Evolutionary conservation across 2,113 vertebrate genomes (phyloP).

Genomic region (Petaurus breviceps): DNA sequence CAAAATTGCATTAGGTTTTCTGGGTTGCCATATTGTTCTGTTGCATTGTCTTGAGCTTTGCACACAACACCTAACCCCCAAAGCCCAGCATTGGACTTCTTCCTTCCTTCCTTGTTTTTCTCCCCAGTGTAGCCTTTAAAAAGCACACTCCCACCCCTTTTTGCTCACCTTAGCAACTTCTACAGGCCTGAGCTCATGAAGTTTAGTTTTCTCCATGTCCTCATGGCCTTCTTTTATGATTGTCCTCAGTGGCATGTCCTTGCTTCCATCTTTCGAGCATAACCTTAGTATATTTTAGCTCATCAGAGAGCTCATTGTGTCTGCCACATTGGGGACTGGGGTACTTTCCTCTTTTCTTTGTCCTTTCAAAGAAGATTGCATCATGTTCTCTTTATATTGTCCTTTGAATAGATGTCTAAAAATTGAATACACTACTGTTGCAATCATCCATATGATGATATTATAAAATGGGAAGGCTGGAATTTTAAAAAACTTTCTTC

Average conservation of each 20-base stretch:
- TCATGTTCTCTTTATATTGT: not conserved
- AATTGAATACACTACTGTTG: not conserved
- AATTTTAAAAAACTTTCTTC: not conserved
- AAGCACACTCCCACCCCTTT: not conserved
- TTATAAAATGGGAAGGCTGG: not conserved
- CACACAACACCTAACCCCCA: not conserved
- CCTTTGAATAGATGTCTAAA: constrained; percentile 6
- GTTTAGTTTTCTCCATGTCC: not conserved
- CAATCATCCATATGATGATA: not conserved
- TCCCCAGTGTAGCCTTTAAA: not conserved
- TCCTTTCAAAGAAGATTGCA: not conserved
- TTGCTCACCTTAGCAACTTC: not conserved
- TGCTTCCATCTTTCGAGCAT: not conserved
- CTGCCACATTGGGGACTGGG: not conserved
- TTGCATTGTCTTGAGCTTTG: not conserved
- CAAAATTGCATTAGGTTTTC: not conserved
- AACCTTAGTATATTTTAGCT: not conserved
- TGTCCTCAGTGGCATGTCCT: not conserved
- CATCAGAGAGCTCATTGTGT: not conserved
- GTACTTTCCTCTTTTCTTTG: not conserved
- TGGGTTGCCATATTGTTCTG: not conserved
- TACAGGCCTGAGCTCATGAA: not conserved
- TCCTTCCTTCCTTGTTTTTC: not conserved
- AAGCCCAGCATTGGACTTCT: not conserved
- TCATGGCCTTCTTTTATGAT: not conserved